These are phyloP conservation scores for Stegostoma tigrinum DNA, from an alignment of 2,113 vertebrate species.

Conservation along the genomic window DNA sequence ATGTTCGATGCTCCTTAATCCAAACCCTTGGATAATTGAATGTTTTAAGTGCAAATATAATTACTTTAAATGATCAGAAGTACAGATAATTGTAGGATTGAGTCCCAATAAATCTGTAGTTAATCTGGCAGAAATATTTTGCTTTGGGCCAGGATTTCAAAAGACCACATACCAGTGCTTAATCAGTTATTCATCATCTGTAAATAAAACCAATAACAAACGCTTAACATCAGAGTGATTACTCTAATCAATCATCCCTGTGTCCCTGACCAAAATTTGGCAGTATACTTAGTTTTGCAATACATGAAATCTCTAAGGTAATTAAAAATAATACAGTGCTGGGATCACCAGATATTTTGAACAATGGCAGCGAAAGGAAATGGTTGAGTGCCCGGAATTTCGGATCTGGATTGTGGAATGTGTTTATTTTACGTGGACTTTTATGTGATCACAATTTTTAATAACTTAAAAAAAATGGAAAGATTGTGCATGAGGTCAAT, in stretches of 20 bases:
- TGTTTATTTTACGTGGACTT: not conserved
- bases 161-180: conserved; percentile 6
- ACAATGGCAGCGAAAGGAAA: conserved; percentile 23
- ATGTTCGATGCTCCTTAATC: not conserved
- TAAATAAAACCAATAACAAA: conserved; percentile 21
- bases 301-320: not conserved
- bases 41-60: not conserved
- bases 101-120: not conserved
- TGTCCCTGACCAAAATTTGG: conserved; percentile 16
- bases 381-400: not conserved
- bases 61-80: not conserved
- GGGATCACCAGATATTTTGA: conserved; percentile 18
- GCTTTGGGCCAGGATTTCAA: not conserved
- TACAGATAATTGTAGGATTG: not conserved
- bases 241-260: not conserved
- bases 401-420: not conserved
- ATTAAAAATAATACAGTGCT: not conserved
- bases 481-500: not conserved
- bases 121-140: not conserved
- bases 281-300: not conserved
- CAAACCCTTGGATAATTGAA: not conserved
- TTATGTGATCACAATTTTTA: not conserved
- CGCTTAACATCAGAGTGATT: not conserved
- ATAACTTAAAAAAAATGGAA: not conserved
- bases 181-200: conserved; percentile 11